Conservation (phyloP, 2,797 vertebrate genomes). For the Silurus lanzhouensis region DNA sequence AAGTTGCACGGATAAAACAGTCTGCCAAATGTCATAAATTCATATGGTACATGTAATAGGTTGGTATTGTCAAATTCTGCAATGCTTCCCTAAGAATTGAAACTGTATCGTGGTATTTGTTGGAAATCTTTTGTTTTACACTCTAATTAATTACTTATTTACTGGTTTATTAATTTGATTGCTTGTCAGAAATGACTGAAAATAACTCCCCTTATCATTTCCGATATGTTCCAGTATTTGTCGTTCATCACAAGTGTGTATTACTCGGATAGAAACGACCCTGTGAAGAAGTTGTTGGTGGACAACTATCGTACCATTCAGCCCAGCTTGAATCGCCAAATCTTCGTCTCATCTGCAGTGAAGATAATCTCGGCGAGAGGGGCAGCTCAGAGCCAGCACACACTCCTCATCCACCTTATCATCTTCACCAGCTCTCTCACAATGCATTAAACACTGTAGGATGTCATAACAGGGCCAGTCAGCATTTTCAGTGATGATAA, state of each 20-base stretch:
- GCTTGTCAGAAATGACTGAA: background rate
- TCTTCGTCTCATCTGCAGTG: background rate
- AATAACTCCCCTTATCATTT: background rate
- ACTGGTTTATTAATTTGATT: background rate
- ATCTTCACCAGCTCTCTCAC: slow-evolving; percentile 18
- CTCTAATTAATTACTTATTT: background rate
- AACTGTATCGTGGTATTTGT: background rate
- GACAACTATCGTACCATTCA: slow-evolving; percentile 34
- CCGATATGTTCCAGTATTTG: slow-evolving; percentile 25
- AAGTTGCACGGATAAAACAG: too few species aligned
- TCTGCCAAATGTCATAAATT: too few species aligned
- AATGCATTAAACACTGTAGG: background rate
- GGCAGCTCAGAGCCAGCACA: background rate
- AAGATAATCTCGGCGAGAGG: background rate
- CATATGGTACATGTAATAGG: too few species aligned
- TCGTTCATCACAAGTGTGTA: background rate
- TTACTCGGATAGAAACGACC: slow-evolving; percentile 11
- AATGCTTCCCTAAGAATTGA: background rate
- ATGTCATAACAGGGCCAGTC: too few species aligned
- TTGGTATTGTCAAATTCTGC: background rate
- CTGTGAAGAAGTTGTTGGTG: background rate
- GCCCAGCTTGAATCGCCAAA: background rate
- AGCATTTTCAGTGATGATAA: background rate
- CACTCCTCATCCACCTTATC: background rate
- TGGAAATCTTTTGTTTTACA: background rate